Evolutionary conservation across 2,113 vertebrate species (phyloP), one percentile per base, ranked within the genome.

Genomic region (Takifugu flavidus): DNA sequence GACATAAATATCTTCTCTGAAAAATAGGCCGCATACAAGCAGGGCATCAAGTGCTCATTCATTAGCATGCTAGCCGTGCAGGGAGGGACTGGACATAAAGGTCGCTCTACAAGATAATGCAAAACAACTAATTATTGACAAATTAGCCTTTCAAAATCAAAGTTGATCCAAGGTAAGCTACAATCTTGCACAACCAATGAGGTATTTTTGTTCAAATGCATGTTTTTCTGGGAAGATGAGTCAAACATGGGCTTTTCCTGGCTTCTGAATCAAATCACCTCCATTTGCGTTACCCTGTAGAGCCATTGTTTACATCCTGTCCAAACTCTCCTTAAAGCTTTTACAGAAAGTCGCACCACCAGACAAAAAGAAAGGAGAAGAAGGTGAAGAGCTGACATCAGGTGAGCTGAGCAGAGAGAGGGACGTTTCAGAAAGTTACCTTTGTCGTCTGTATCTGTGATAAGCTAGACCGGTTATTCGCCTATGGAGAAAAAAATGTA

Each of bases 381-480:
- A 56, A 25, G 28, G 25, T 26, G 27, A 52, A 66, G 49, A 65
- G 62, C 15, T 31, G 62, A 56, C 27, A 53, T 64, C 34, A 62
- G 52, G 57, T 29, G 45, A 74, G 72, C 27, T 46, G 57, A 62
- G 47, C 45, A 29, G 59, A 4, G 5, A 31, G 29, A 63, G 45
- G 11, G 59, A 56, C 47, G 43, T 64, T 54, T 51, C 46, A 59
- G 39, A 52, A 43, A 46, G 50, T 87, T 90, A 91, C 88, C 89
- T 90, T 89, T 56, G 61, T 86, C 7, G 50, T 85, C 72, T 80
- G 82, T 78, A 90, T 82, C 75, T 89, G 86, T 68, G 89, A 91
- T 82, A 90, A 87, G 81, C 89, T 90, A 88, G 82, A 86, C 14
- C 88, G 82, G 80, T 58, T 87, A 84, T 81, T 51, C 46, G 88